phyloP scores from a whole-genome alignment of 92 coral and sea anemone species.

The Actinostola sp. region DNA sequence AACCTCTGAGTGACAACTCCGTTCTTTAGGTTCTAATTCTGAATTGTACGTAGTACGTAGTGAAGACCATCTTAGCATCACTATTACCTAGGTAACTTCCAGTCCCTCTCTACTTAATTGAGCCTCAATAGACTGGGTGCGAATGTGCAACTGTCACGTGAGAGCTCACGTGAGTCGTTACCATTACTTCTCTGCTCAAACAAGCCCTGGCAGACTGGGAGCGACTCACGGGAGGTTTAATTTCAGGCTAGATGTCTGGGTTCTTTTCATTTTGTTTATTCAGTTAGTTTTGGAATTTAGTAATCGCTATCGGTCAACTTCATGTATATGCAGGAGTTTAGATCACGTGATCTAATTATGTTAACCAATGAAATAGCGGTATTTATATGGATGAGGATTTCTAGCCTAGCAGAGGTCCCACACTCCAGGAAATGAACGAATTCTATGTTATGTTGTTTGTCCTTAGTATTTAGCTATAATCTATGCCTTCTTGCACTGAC shows the following conservation, averaged over 20 bases:
- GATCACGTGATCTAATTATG: constrained; percentile 7
- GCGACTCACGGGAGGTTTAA: neutral
- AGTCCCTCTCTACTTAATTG: neutral
- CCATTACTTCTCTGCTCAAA: neutral
- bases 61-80: neutral
- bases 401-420: neutral
- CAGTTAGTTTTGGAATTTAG: too few species aligned
- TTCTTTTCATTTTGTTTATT: constrained; percentile 2
- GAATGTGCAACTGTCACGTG: neutral
- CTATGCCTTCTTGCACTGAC: too few species aligned
- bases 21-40: neutral
- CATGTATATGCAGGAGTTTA: neutral
- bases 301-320: too few species aligned
- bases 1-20: constrained; percentile 45
- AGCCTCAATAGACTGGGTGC: neutral
- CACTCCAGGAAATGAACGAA: too few species aligned
- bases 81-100: neutral
- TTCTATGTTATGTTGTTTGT: too few species aligned
- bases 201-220: neutral
- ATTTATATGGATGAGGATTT: neutral
- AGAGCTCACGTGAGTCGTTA: neutral
- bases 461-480: too few species aligned
- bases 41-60: neutral
- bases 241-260: neutral
- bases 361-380: constrained; percentile 10